Base-by-base conservation (phyloP, 23 tunicate genomes). In the Ascidia mentula region DNA sequence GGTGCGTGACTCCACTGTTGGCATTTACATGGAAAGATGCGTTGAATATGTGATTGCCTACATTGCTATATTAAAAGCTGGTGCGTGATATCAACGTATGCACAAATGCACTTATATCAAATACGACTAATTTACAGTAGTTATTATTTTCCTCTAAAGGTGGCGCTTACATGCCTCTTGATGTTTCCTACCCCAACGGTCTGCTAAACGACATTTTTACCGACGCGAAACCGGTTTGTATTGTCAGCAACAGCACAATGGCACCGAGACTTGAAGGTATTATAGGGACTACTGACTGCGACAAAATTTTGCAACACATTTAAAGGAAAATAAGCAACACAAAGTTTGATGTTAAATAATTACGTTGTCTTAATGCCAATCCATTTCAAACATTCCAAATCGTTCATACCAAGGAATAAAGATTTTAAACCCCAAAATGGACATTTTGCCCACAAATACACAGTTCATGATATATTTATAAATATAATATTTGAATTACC, bases 1-100 rank as follows among this genome's bases (percentile, higher is more conserved):
- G 20, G 73, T 34, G 31, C 81, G 80, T 20, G 98, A 88, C 34
- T 74, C 74, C 40, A 72, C 80, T 6, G 98, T 93, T 5, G 98
- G 98, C 53, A 93, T 93, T 2, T 88, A 88, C 80, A 88, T 93
- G 93, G 98, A 84, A 59, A 69, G 89, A 71, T 88, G 93, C 70
- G 34, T 93, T 32, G 94, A 88, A 37, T 93, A 93, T 40, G 98
- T 88, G 42, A 84, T 93, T 26, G 70, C 98, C 12, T 93, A 88
- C 74, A 84, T 93, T 38, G 89, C 98, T 32, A 93, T 93, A 37
- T 69, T 93, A 31, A 93, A 93, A 88, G 89, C 98, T 59, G 98
- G 98, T 93, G 24, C 65, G 24, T 33, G 40, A 18, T 8, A 33
- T 42, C 12, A 9, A 15, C 15, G 12, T 42, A 12, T 42, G 12